Base-by-base conservation (phyloP, 2,797 vertebrate species). In the Centroberyx gerrardi region DNA sequence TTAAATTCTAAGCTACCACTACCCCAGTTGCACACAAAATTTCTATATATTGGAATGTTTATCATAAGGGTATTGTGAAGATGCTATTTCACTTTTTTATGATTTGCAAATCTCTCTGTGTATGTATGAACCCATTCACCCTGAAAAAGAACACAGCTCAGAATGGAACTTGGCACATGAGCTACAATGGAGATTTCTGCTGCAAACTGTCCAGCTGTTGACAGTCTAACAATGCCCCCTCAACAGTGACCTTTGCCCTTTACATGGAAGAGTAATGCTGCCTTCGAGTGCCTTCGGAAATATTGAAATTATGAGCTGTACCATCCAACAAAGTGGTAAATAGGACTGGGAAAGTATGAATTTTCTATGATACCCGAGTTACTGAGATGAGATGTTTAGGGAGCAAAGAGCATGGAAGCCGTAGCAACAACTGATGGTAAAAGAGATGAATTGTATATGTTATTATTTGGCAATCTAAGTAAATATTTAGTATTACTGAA, bases 191-290 rank as follows among this genome's bases (percentile, higher is more conserved):
- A 38, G 61, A 46, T 78, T 80, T 73, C 69, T 80, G 48, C 75
- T 74, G 56, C 82, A 76, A 86, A 83, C 78, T 80, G 64, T 48
- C 40, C 56, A 73, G 68, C 72, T 79, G 82, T 62, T 88, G 86
- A 88, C 74, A 87, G 77, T 48, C 62, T 75, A 83, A 87, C 85
- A 88, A 88, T 89, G 77, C 69, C 44, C 33, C 58, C 68, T 80
- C 82, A 83, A 78, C 80, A 80, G 81, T 83, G 72, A 56, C 74
- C 80, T 87, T 83, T 87, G 72, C 18, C 72, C 73, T 74, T 73
- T 31, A 49, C 55, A 69, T 48, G 42, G 31, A 51, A 72, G 55
- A 85, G 64, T 44, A 52, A 58, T 62, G 31, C 62, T 56, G 74
- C 68, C 17, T 55, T n/a, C 54, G 7, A 15, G 42, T 14, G 28